phyloP scores from a whole-genome alignment of 2,113 vertebrate genomes.

The Phalacrocorax pelagicus region DNA sequence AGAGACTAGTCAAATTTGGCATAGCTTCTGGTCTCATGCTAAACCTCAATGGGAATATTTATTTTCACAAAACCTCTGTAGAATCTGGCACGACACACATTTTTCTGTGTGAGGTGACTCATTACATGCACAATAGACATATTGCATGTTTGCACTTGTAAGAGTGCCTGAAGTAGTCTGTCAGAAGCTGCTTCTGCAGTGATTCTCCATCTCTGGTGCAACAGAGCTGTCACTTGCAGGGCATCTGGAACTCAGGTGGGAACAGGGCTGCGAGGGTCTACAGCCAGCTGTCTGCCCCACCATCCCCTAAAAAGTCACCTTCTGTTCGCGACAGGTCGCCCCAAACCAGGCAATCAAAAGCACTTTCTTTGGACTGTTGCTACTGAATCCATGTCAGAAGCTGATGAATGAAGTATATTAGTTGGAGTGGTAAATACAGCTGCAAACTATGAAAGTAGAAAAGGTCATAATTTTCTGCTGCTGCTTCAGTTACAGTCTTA shows the following conservation, averaged over 20 bases:
- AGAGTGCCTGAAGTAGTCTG: neutral
- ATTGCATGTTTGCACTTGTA: conserved; percentile 21
- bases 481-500: neutral
- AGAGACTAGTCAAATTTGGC: conserved; percentile 47
- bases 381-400: neutral
- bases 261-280: neutral
- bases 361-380: neutral
- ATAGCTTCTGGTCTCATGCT: conserved; percentile 63
- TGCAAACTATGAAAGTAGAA: neutral
- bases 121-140: conserved; percentile 30
- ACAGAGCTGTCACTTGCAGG: neutral
- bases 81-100: conserved; percentile 25
- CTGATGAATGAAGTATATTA: neutral
- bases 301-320: neutral
- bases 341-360: neutral
- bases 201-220: neutral
- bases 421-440: neutral
- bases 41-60: conserved; percentile 67
- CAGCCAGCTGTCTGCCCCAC: neutral
- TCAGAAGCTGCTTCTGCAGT: neutral
- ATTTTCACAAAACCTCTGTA: conserved; percentile 62
- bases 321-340: neutral
- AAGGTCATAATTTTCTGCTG: neutral
- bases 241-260: neutral
- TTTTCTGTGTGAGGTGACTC: conserved; percentile 53